phyloP scores from a whole-genome alignment of 2,888 invertebrate species.

The Beris morrisii region DNA sequence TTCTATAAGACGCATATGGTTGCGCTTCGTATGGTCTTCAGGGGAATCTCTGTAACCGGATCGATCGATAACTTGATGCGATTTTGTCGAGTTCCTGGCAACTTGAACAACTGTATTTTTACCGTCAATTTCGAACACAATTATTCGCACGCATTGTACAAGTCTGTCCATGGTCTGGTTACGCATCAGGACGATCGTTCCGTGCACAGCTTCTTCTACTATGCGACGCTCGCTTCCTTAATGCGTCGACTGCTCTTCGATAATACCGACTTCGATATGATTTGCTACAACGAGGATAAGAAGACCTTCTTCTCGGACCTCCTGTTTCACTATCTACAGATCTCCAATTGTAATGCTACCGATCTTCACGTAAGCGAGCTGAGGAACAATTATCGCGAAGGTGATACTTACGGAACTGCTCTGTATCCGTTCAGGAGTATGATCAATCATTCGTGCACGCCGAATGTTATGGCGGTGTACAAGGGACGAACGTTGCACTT shows the following conservation, averaged over 20 bases:
- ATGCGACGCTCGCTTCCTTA: constrained; percentile 63
- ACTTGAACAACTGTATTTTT: constrained; percentile 28
- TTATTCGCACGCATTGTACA: constrained; percentile 47
- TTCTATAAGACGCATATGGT: constrained; percentile 65
- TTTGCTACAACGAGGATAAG: constrained; percentile 41
- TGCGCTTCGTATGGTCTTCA: constrained; percentile 61
- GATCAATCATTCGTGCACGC: constrained; percentile 79
- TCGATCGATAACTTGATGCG: constrained; percentile 44
- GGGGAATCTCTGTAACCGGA: constrained; percentile 50
- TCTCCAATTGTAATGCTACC: constrained; percentile 78
- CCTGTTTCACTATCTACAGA: constrained; percentile 72
- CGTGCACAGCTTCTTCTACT: constrained; percentile 66
- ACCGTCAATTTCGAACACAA: constrained; percentile 16
- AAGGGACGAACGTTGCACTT: constrained; percentile 57
- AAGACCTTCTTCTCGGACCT: constrained; percentile 59
- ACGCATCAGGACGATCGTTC: constrained; percentile 64
- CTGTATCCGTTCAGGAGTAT: constrained; percentile 74
- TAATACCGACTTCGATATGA: constrained; percentile 56
- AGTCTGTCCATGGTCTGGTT: constrained; percentile 63
- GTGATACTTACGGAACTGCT: constrained; percentile 53
- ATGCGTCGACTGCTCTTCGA: constrained; percentile 62
- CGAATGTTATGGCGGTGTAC: constrained; percentile 68
- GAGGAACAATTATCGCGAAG: constrained; percentile 42
- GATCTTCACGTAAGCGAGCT: constrained; percentile 61
- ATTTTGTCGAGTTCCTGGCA: constrained; percentile 41